Evolutionary conservation across 2,797 vertebrate species (phyloP).

Genomic region (Enteromius paludinosus): DNA sequence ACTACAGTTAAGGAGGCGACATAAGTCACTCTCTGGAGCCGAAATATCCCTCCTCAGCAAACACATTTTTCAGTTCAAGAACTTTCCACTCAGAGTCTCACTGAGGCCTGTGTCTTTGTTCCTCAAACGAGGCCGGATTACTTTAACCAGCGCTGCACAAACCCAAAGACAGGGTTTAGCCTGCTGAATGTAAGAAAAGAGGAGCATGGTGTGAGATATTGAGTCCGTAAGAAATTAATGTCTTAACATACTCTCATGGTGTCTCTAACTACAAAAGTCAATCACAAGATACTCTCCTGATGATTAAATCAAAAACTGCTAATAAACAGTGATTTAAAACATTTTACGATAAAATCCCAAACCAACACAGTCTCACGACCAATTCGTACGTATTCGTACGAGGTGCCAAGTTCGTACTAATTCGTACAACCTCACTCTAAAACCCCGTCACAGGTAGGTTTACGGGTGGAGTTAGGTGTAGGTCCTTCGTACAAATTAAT

Average conservation of each 20-base stretch:
- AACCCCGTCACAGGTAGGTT: no score
- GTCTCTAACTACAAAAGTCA: background rate
- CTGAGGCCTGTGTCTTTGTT: constrained; percentile 12
- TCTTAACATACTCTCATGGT: background rate
- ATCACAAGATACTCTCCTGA: background rate
- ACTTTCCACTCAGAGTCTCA: constrained; percentile 6
- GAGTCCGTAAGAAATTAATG: background rate
- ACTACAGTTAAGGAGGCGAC: background rate
- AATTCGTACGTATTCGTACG: no score
- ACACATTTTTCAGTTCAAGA: constrained; percentile 25
- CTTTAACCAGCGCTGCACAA: background rate
- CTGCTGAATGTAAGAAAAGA: background rate
- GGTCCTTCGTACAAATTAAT: no score
- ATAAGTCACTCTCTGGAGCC: constrained; percentile 5
- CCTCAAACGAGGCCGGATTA: background rate
- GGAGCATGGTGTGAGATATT: background rate
- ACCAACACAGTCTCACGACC: no score
- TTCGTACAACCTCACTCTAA: no score
- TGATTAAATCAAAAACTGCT: background rate
- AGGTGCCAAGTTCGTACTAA: no score
- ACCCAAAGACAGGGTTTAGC: background rate
- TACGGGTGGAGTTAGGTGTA: no score
- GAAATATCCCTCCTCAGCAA: background rate
- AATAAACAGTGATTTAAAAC: background rate
- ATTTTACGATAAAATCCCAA: background rate